Percentiles rank a stretch among this genome's conserved stretches.
Evolutionary conservation across 2,888 invertebrate species (phyloP).

Genomic region (Ditylenchus weischeri): DNA sequence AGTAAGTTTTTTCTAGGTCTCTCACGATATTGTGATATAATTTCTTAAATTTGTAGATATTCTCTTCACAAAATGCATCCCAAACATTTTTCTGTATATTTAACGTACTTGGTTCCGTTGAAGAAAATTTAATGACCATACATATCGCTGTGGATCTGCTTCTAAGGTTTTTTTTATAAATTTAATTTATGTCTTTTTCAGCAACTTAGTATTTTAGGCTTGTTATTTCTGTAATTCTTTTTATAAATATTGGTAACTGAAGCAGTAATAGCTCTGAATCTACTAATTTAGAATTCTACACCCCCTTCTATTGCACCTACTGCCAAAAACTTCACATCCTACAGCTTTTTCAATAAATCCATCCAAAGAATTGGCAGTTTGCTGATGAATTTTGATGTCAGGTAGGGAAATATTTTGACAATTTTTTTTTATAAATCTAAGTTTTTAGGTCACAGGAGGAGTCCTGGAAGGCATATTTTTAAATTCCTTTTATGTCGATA

Average conservation of each 20-base stretch:
- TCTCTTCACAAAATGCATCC: conserved; percentile 58
- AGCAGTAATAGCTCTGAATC: not conserved
- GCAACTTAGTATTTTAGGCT: not conserved
- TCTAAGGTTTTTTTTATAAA: too few species aligned
- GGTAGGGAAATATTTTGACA: conserved; percentile 46
- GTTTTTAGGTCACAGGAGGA: not conserved
- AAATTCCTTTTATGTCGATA: not conserved
- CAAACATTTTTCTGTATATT: conserved; percentile 61
- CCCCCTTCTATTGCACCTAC: conserved; percentile 42
- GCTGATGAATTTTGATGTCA: conserved; percentile 42
- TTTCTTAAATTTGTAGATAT: conserved; percentile 39
- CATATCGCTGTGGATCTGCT: conserved; percentile 61
- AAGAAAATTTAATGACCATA: conserved; percentile 58
- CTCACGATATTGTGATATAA: not conserved
- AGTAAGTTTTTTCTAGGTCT: conserved; percentile 8
- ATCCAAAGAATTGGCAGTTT: conserved; percentile 45
- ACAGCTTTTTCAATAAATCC: conserved; percentile 43
- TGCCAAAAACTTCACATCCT: conserved; percentile 46
- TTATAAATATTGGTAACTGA: not conserved
- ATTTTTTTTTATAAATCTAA: conserved; percentile 19
- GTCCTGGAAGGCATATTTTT: not conserved
- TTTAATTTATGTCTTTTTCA: not conserved
- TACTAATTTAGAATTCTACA: conserved; percentile 15
- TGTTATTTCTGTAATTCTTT: not conserved
- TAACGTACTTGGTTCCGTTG: conserved; percentile 59